Evolutionary conservation across 2,888 invertebrate species (phyloP), one percentile per base, ranked within the genome.

Genomic region (Chesias legatella): DNA sequence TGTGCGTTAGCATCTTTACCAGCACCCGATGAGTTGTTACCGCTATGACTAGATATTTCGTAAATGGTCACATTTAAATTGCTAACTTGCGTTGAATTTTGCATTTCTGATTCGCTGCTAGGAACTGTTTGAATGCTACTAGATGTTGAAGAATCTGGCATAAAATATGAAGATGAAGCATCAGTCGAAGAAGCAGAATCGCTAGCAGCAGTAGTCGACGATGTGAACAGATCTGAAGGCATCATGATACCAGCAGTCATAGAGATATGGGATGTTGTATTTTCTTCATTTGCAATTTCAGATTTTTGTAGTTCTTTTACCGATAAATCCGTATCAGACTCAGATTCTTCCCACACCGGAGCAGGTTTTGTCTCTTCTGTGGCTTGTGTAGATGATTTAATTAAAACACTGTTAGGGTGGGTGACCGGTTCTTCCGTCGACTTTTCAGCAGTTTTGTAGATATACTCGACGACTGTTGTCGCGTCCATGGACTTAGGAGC

Each of bases 41-140:
- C 56, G 35, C 48, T 67, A 37, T 70, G 74, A 60, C 62, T 75
- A 57, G 84, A 65, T 61, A 85, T 74, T 64, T 88, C 88, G 36
- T 88, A 88, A 49, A 88, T 82, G 10, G 77, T 85, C 9, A 86
- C 84, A 48, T 82, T 81, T 25, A 88, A 60, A 47, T 85, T 84
- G 42, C 64, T 84, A 20, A 60, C 52, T 38, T 65, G 67, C 38
- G 79, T 73, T 24, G 71, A 47, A 35, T 70, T 76, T 54, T 67
- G 63, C 33, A 31, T 11, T 33, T 52, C 53, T 26, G 32, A 39
- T n/a, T 52, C 45, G 28, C 35, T 46, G n/a, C 33, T 48, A 10
- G 36, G 45, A 7, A 41, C 33, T 17, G 46, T 45, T 30, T 38
- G 35, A 31, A 35, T 29, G n/a, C 21, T 45, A 28, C 25, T 42